A percentile compares a stretch with the other conserved stretches of the same genome.
Conservation (phyloP, 2,797 vertebrate genomes). For the Sternotherus odoratus region DNA sequence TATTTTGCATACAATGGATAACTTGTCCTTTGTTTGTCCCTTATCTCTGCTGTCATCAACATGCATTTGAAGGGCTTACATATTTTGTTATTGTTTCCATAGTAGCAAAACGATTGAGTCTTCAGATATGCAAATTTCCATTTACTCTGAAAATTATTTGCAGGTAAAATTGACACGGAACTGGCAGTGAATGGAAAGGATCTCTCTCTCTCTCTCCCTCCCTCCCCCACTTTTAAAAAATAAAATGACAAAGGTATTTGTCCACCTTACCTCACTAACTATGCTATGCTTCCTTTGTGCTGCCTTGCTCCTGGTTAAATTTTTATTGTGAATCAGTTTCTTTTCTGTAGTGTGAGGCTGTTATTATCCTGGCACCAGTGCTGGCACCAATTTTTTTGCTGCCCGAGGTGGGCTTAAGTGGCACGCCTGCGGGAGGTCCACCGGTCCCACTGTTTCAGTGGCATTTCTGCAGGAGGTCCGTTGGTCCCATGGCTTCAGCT, state of each 20-base stretch:
- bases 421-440: too few species aligned
- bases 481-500: too few species aligned
- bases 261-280: not conserved
- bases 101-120: constrained; percentile 52
- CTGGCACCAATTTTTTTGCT: too few species aligned
- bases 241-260: not conserved
- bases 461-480: too few species aligned
- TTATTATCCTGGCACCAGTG: constrained; percentile 14
- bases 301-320: not conserved
- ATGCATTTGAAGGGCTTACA: constrained; percentile 55
- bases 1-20: not conserved
- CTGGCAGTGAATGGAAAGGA: constrained; percentile 12
- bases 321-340: constrained; percentile 13
- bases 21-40: constrained; percentile 39
- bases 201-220: constrained; percentile 13
- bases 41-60: constrained; percentile 50
- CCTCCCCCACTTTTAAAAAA: not conserved
- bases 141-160: constrained; percentile 50
- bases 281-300: not conserved
- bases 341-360: not conserved
- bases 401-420: too few species aligned
- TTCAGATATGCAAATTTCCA: constrained; percentile 62
- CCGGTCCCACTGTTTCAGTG: too few species aligned
- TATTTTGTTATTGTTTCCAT: constrained; percentile 65
- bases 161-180: constrained; percentile 33